Percentiles rank a stretch among this genome's conserved stretches.
Evolutionary conservation across 1,140 invertebrate genomes (phyloP).

Genomic region (Hestina assimilis): DNA sequence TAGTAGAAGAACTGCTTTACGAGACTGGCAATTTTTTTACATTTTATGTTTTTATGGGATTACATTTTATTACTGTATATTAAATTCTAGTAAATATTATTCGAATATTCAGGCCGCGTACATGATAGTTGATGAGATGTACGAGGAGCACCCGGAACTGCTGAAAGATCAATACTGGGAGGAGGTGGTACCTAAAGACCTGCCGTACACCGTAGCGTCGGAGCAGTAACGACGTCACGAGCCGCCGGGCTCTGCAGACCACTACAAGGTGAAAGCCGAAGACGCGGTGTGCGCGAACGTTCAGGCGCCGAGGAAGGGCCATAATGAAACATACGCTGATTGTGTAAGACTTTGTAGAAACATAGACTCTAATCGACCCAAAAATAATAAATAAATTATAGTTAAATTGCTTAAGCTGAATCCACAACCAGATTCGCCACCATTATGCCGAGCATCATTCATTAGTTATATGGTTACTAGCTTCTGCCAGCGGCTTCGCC

Average conservation of each 20-base stretch:
- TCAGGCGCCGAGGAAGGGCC: slow-evolving; percentile 80
- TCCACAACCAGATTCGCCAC: no score
- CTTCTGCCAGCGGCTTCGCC: no score
- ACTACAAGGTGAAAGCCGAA: slow-evolving; percentile 89
- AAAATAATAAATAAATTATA: no score
- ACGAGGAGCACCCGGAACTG: slow-evolving; percentile 93
- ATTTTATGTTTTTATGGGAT: no score
- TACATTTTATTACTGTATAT: no score
- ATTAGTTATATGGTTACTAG: no score
- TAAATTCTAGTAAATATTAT: neutral
- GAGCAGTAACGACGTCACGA: slow-evolving; percentile 89
- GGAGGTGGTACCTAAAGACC: slow-evolving; percentile 91
- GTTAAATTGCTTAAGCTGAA: no score
- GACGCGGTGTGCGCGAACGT: slow-evolving; percentile 89
- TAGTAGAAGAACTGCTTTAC: no score
- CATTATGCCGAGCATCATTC: no score
- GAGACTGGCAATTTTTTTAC: no score
- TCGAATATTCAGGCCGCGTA: slow-evolving; percentile 85
- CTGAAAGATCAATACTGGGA: slow-evolving; percentile 94
- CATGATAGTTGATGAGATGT: slow-evolving; percentile 95
- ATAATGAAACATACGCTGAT: slow-evolving; percentile 91
- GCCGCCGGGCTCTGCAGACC: slow-evolving; percentile 90
- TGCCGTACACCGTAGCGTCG: slow-evolving; percentile 91
- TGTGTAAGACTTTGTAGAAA: no score
- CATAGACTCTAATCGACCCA: no score